Conservation (phyloP, 1,140 invertebrate species). For the Neelides sp. region DNA sequence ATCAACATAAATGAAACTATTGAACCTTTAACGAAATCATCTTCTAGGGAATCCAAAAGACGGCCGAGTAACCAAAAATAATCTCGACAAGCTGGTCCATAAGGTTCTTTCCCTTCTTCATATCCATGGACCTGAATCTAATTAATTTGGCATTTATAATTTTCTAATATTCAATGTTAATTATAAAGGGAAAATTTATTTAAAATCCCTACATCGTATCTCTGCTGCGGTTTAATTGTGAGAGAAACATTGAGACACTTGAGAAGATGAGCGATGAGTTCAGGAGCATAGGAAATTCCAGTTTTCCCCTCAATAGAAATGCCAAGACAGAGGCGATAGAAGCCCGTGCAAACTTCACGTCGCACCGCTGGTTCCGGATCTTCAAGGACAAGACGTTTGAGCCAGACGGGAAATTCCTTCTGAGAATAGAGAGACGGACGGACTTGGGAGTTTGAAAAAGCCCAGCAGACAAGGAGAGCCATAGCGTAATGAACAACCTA, state of each 20-base stretch:
- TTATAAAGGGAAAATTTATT: background rate
- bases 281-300: slow-evolving; percentile 47
- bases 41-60: slow-evolving; percentile 68
- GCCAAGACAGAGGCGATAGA: slow-evolving; percentile 73
- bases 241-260: slow-evolving; percentile 67
- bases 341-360: slow-evolving; percentile 72
- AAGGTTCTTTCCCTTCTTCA: slow-evolving; percentile 79
- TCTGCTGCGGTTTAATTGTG: slow-evolving; percentile 57
- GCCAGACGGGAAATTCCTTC: slow-evolving; percentile 53
- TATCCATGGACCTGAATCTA: slow-evolving; percentile 14
- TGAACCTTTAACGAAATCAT: slow-evolving; percentile 57
- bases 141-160: background rate
- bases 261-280: slow-evolving; percentile 64
- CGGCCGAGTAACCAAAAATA: slow-evolving; percentile 85
- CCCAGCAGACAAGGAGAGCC: slow-evolving; percentile 67
- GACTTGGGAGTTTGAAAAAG: slow-evolving; percentile 56
- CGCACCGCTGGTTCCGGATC: slow-evolving; percentile 73
- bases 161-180: background rate
- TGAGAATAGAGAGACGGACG: slow-evolving; percentile 51
- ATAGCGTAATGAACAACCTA: slow-evolving; percentile 63
- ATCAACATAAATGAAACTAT: slow-evolving; percentile 4
- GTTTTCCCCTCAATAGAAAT: slow-evolving; percentile 46
- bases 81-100: slow-evolving; percentile 80
- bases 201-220: slow-evolving; percentile 33
- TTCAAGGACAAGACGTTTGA: slow-evolving; percentile 62